Percentiles rank a stretch among this genome's conserved stretches.
Conservation (phyloP, 2,797 vertebrate species). For the Falco peregrinus region DNA sequence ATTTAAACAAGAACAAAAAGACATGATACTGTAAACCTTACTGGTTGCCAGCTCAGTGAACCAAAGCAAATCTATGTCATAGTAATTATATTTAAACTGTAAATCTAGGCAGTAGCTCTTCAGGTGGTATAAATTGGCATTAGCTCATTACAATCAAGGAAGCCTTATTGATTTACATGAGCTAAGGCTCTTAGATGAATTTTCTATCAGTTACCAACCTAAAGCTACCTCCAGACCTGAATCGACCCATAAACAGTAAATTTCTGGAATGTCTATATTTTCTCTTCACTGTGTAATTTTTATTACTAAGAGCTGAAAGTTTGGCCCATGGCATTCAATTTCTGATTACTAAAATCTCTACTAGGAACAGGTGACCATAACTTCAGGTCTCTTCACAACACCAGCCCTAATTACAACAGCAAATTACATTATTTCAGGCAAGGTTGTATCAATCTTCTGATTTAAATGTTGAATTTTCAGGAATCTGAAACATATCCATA, state of each 20-base stretch:
- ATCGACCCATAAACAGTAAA: background rate
- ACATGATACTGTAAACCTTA: background rate
- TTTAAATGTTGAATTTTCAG: slow-evolving; percentile 7
- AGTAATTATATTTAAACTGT: slow-evolving; percentile 47
- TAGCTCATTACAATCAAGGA: slow-evolving; percentile 13
- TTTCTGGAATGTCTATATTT: slow-evolving; percentile 46
- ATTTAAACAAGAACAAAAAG: background rate
- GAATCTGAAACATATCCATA: background rate
- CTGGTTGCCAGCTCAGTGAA: slow-evolving; percentile 49
- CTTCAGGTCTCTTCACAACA: background rate
- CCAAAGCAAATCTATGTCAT: slow-evolving; percentile 32
- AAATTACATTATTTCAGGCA: background rate
- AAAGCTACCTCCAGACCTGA: background rate
- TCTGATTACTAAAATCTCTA: slow-evolving; percentile 14
- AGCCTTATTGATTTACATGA: slow-evolving; percentile 23
- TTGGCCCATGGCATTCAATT: slow-evolving; percentile 17
- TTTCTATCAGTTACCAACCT: background rate
- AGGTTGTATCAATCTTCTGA: background rate
- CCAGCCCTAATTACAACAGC: background rate
- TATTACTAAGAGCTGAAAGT: slow-evolving; percentile 19
- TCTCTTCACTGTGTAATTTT: slow-evolving; percentile 18
- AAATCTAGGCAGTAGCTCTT: slow-evolving; percentile 44
- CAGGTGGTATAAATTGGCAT: slow-evolving; percentile 31
- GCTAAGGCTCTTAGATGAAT: background rate
- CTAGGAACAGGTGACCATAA: background rate